Conservation (phyloP, 2,113 vertebrate species). For the Eleginops maclovinus region DNA sequence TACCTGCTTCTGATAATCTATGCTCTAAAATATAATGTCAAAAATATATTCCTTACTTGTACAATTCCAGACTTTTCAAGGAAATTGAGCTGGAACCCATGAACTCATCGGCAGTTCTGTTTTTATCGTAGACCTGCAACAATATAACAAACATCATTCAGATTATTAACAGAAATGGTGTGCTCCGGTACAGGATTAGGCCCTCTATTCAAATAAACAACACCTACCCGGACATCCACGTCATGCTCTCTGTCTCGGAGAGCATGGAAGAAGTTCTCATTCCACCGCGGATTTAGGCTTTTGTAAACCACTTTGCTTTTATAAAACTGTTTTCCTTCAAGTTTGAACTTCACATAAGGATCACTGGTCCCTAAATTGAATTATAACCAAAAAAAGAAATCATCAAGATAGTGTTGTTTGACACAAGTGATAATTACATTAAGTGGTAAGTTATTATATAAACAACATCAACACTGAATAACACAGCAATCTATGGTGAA, state of each 20-base stretch:
- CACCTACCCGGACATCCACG: slow-evolving; percentile 90
- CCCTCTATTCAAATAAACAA: not conserved
- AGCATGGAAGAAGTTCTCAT: slow-evolving; percentile 91
- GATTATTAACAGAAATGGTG: not conserved
- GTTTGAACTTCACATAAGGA: slow-evolving; percentile 96
- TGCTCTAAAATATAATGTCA: not conserved
- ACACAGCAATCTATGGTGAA: not conserved
- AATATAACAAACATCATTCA: not conserved
- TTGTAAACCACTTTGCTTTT: slow-evolving; percentile 97
- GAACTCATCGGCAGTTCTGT: slow-evolving; percentile 93
- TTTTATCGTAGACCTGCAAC: slow-evolving; percentile 93
- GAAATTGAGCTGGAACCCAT: slow-evolving; percentile 90
- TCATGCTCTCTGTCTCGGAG: slow-evolving; percentile 89
- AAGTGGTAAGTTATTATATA: not conserved
- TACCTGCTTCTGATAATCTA: not conserved
- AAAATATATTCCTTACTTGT: slow-evolving; percentile 84
- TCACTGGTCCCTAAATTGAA: slow-evolving; percentile 90
- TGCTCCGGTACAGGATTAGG: not conserved
- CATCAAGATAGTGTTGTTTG: slow-evolving; percentile 2
- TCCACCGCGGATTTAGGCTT: slow-evolving; percentile 94
- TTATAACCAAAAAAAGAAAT: slow-evolving; percentile 21
- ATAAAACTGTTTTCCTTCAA: slow-evolving; percentile 94
- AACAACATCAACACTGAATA: not conserved
- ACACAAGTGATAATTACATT: not conserved
- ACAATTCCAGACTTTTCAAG: slow-evolving; percentile 87